Evolutionary conservation across 1,140 invertebrate genomes (phyloP).

Genomic region (Trypoxylus dichotomus): DNA sequence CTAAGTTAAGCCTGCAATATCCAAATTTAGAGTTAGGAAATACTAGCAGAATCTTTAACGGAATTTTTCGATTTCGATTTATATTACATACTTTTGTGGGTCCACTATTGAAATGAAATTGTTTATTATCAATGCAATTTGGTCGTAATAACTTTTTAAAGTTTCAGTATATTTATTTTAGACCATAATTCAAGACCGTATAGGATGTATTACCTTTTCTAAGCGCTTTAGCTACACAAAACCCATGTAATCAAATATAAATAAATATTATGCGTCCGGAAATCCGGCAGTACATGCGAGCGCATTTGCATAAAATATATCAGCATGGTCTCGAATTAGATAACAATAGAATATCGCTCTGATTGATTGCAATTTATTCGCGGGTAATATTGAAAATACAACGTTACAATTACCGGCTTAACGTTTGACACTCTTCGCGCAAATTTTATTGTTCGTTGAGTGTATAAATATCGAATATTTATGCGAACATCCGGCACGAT

Average conservation of each 20-base stretch:
- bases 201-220: not conserved
- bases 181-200: no score
- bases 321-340: not conserved
- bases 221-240: not conserved
- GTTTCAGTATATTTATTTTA: no score
- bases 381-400: conserved; percentile 12
- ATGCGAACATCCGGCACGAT: not conserved
- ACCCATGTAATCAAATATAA: not conserved
- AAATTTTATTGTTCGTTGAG: conserved; percentile 27
- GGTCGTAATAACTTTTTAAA: no score
- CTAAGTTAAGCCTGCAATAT: no score
- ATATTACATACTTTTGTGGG: no score
- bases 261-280: not conserved
- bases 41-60: no score
- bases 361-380: conserved; percentile 26
- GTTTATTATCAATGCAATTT: no score
- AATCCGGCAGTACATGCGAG: not conserved
- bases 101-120: no score
- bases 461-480: conserved; percentile 28
- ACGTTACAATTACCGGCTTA: conserved; percentile 23
- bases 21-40: no score
- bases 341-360: not conserved
- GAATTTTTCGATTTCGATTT: no score
- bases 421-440: conserved; percentile 24
- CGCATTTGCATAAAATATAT: conserved; percentile 13